Evolutionary conservation across 2,797 vertebrate species (phyloP).

Genomic region (Pipistrellus nathusii): DNA sequence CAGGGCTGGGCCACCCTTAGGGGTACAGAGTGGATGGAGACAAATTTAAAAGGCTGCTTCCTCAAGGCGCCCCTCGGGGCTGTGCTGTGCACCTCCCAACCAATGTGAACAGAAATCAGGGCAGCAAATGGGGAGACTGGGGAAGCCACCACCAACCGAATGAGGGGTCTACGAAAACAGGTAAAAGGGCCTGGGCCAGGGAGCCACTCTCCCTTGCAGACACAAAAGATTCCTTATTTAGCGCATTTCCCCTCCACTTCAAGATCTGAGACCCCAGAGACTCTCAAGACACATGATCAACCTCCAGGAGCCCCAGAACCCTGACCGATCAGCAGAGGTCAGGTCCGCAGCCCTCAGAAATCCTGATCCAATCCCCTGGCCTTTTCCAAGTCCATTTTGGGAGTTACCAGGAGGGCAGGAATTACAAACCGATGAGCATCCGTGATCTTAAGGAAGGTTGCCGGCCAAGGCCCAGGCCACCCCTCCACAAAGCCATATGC

Average conservation of each 20-base stretch:
- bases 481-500: not conserved
- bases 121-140: not conserved
- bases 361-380: not conserved
- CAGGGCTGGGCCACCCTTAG: slow-evolving; percentile 17
- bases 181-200: not conserved
- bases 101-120: slow-evolving; percentile 25
- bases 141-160: not conserved
- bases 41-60: slow-evolving; percentile 51
- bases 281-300: not conserved
- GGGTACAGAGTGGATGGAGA: not conserved
- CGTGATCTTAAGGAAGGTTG: not conserved
- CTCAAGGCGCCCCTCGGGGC: not conserved
- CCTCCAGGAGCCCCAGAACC: not conserved
- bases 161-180: not conserved
- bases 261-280: slow-evolving; percentile 18
- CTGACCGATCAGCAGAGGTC: not conserved
- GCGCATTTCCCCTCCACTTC: slow-evolving; percentile 48
- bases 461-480: slow-evolving; percentile 68
- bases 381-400: slow-evolving; percentile 15
- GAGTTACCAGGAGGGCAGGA: not conserved
- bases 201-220: slow-evolving; percentile 7
- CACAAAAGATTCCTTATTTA: slow-evolving; percentile 77
- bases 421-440: not conserved
- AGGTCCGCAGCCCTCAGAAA: not conserved
- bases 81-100: not conserved